A percentile compares a stretch with the other conserved stretches of the same genome.
Conservation (phyloP, 2,113 vertebrate species). For the Coptodon bakossiorum region DNA sequence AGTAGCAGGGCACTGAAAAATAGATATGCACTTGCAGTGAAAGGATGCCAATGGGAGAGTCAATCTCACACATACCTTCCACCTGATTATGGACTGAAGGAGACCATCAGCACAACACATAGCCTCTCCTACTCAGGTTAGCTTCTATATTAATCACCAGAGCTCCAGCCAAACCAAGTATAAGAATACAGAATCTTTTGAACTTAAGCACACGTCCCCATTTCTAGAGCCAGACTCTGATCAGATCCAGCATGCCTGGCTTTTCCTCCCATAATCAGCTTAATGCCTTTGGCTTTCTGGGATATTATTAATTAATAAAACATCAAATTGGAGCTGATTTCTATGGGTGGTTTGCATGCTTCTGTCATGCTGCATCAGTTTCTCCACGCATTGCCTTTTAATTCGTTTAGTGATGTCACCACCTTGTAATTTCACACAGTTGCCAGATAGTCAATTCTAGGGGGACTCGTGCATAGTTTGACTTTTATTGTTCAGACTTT, state of each 20-base stretch:
- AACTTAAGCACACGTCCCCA: conserved; percentile 22
- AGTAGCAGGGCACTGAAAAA: conserved; percentile 29
- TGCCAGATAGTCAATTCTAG: background rate
- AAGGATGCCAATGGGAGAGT: conserved; percentile 19
- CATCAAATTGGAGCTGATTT: conserved; percentile 48
- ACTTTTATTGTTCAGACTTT: background rate
- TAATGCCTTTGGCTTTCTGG: conserved; percentile 55
- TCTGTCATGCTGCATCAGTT: background rate
- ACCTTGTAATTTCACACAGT: background rate
- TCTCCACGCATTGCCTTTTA: background rate
- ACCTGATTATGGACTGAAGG: conserved; percentile 72
- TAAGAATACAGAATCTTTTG: conserved; percentile 50
- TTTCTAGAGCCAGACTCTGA: conserved; percentile 17
- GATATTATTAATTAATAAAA: conserved; percentile 65
- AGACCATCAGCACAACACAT: conserved; percentile 68
- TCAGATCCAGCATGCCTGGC: conserved; percentile 27
- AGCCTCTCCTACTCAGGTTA: conserved; percentile 51
- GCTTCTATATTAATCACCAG: conserved; percentile 64
- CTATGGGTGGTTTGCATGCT: conserved; percentile 22
- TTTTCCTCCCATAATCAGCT: conserved; percentile 35
- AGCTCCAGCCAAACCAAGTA: conserved; percentile 58
- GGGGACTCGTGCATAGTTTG: background rate
- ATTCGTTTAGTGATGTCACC: background rate
- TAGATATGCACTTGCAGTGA: background rate
- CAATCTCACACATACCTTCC: conserved; percentile 4